phyloP scores from a whole-genome alignment of 2,113 vertebrate genomes.

The Salminus brasiliensis region DNA sequence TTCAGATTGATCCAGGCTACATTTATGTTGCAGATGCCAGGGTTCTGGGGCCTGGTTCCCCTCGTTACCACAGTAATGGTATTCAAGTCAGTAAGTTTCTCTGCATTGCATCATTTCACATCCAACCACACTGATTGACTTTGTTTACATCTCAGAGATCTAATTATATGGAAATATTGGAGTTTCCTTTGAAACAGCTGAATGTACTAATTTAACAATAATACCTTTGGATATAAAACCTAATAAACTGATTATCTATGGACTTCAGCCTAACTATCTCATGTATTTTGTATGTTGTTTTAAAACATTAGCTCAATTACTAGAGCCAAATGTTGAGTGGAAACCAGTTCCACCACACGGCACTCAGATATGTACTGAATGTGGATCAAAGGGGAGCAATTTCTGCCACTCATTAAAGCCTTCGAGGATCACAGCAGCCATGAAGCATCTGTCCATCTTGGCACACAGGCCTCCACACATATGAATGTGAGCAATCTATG shows the following conservation, averaged over 20 bases:
- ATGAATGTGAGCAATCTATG: constrained; percentile 79
- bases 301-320: neutral
- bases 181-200: too few relatives aligned
- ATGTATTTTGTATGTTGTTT: too few relatives aligned
- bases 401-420: constrained; percentile 74
- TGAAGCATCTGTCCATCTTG: constrained; percentile 89
- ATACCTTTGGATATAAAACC: too few relatives aligned
- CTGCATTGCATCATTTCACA: neutral
- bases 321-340: constrained; percentile 23
- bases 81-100: neutral
- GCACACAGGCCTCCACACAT: constrained; percentile 75
- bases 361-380: constrained; percentile 53
- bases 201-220: too few relatives aligned
- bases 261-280: neutral
- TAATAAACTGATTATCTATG: too few relatives aligned
- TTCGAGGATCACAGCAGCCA: constrained; percentile 80
- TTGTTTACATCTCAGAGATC: neutral
- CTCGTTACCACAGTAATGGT: neutral
- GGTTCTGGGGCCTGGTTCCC: neutral
- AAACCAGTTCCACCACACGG: neutral
- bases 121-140: neutral
- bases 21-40: too few relatives aligned
- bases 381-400: constrained; percentile 68
- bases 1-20: too few relatives aligned
- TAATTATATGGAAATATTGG: too few relatives aligned